phyloP scores from a whole-genome alignment of 2,113 vertebrate species.

The Pedetes capensis region DNA sequence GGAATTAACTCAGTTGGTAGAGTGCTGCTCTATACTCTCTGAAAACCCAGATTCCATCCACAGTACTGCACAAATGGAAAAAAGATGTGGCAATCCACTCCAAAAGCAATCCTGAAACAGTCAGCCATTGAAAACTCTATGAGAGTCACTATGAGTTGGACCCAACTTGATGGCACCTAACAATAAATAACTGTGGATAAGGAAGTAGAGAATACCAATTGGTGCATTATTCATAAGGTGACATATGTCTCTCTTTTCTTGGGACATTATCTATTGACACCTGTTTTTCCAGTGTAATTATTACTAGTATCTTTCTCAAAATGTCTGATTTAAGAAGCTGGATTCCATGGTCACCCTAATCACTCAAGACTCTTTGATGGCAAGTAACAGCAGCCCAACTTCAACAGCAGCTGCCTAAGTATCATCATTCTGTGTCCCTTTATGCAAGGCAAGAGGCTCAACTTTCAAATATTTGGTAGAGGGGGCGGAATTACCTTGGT shows the following conservation, averaged over 20 bases:
- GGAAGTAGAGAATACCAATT: background rate
- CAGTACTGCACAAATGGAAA: too few relatives aligned
- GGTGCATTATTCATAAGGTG: background rate
- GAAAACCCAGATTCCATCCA: too few relatives aligned
- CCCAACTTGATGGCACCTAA: too few relatives aligned
- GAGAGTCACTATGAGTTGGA: too few relatives aligned
- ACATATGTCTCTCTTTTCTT: background rate
- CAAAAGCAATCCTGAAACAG: too few relatives aligned
- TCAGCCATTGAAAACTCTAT: too few relatives aligned
- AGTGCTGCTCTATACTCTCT: too few relatives aligned
- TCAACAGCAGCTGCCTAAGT: background rate
- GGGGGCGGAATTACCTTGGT: too few relatives aligned
- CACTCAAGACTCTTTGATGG: background rate
- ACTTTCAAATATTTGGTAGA: background rate
- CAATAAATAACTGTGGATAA: too few relatives aligned
- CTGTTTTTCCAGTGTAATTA: background rate
- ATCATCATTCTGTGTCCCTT: background rate
- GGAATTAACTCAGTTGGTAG: too few relatives aligned
- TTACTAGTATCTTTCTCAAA: conserved; percentile 27
- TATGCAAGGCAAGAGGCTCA: background rate
- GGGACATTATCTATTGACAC: background rate
- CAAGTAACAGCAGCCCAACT: background rate
- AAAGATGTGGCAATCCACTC: too few relatives aligned
- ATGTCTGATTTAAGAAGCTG: background rate
- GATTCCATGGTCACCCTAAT: background rate